phyloP scores from a whole-genome alignment of 2,888 invertebrate genomes.

The Orthonevra nobilis region DNA sequence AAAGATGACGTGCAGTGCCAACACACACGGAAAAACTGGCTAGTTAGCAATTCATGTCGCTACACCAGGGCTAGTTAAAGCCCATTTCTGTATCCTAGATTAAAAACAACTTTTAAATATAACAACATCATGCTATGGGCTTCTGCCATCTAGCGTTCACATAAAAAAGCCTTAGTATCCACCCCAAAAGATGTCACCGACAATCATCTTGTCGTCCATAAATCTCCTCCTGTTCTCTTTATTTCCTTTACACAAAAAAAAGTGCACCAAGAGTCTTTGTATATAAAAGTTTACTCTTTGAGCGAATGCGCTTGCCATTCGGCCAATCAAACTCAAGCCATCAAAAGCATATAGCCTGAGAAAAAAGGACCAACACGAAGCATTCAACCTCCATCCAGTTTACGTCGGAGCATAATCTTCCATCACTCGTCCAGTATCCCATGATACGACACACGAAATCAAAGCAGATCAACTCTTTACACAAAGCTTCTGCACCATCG shows the following conservation, averaged over 20 bases:
- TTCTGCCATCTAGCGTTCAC: too few relatives aligned
- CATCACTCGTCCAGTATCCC: slow-evolving; percentile 60
- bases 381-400: slow-evolving; percentile 38
- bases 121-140: too few relatives aligned
- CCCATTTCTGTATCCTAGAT: too few relatives aligned
- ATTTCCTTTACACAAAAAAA: not conserved
- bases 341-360: slow-evolving; percentile 35
- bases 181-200: too few relatives aligned
- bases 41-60: too few relatives aligned
- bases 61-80: too few relatives aligned
- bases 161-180: too few relatives aligned
- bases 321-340: slow-evolving; percentile 62
- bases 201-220: too few relatives aligned
- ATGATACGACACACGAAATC: slow-evolving; percentile 53
- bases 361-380: slow-evolving; percentile 28
- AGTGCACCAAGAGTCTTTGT: not conserved
- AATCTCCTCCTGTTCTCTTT: not conserved
- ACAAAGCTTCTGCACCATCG: slow-evolving; percentile 12
- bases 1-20: too few relatives aligned
- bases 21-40: too few relatives aligned
- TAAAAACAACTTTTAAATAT: too few relatives aligned
- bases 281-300: not conserved
- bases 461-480: slow-evolving; percentile 56
- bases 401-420: slow-evolving; percentile 55
- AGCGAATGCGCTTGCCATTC: slow-evolving; percentile 57